Evolutionary conservation across 2,113 vertebrate species (phyloP).

Genomic region (Struthidea cinerea): DNA sequence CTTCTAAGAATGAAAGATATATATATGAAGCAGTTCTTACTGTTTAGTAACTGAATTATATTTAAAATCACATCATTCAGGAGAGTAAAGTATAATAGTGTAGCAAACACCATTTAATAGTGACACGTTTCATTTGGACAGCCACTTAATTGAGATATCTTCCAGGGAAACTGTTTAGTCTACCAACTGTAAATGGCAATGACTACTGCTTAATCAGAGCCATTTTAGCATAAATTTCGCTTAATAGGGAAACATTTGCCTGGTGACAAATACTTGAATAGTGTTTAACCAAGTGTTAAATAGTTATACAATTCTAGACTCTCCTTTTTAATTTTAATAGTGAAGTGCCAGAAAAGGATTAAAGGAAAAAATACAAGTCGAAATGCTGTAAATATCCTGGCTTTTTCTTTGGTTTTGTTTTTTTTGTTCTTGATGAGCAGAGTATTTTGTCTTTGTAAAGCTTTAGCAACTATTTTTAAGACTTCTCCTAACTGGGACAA

Average conservation of each 20-base stretch:
- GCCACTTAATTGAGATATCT: constrained; percentile 59
- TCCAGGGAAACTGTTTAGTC: constrained; percentile 44
- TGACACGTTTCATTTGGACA: constrained; percentile 45
- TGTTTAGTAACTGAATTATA: constrained; percentile 4
- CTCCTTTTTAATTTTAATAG: constrained; percentile 48
- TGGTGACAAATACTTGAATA: constrained; percentile 61
- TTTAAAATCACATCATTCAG: constrained; percentile 13
- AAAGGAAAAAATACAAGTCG: background rate
- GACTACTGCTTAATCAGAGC: constrained; percentile 58
- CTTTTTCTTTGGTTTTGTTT: background rate
- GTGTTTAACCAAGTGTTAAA: constrained; percentile 66
- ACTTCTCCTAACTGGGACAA: constrained; percentile 18
- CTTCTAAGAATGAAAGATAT: background rate
- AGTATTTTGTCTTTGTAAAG: background rate
- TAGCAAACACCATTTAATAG: constrained; percentile 31
- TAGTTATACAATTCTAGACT: constrained; percentile 40
- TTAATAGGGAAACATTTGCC: constrained; percentile 55
- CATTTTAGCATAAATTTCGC: constrained; percentile 50
- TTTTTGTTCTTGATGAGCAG: background rate
- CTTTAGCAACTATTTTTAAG: constrained; percentile 14
- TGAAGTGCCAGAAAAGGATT: constrained; percentile 26
- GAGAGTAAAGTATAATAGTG: constrained; percentile 8
- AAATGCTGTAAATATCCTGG: background rate
- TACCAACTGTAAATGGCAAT: constrained; percentile 57
- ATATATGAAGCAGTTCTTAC: background rate